These are phyloP conservation scores for Edolisoma coerulescens DNA, from an alignment of 2,113 vertebrate species.

Conservation along the genomic window DNA sequence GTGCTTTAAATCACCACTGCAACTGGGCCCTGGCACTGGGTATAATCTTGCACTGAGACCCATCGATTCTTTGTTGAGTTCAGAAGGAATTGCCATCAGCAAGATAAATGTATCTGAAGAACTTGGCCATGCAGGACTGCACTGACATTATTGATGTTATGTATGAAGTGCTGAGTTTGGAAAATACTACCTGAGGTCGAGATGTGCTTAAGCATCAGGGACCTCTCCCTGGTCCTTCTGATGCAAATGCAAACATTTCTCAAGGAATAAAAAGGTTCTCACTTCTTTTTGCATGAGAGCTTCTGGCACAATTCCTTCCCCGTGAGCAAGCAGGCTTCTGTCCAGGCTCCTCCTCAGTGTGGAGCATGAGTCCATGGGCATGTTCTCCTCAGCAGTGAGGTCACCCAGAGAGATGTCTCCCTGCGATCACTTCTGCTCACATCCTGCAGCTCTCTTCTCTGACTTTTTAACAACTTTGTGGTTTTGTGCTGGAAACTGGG, in stretches of 20 bases:
- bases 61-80: neutral
- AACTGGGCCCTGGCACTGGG: neutral
- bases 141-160: neutral
- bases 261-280: neutral
- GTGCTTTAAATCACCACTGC: neutral
- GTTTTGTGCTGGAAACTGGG: neutral
- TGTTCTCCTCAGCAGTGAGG: neutral
- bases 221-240: neutral
- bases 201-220: neutral
- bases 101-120: neutral
- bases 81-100: neutral
- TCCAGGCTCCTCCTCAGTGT: neutral
- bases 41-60: neutral
- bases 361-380: neutral
- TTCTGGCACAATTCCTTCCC: neutral
- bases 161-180: neutral
- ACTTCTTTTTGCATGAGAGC: neutral
- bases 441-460: neutral
- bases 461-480: neutral
- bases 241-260: neutral
- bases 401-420: neutral
- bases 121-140: neutral
- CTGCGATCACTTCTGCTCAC: neutral
- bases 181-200: neutral
- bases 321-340: neutral